Evolutionary conservation across 2,113 vertebrate species (phyloP).

Genomic region (Macquaria australasica): DNA sequence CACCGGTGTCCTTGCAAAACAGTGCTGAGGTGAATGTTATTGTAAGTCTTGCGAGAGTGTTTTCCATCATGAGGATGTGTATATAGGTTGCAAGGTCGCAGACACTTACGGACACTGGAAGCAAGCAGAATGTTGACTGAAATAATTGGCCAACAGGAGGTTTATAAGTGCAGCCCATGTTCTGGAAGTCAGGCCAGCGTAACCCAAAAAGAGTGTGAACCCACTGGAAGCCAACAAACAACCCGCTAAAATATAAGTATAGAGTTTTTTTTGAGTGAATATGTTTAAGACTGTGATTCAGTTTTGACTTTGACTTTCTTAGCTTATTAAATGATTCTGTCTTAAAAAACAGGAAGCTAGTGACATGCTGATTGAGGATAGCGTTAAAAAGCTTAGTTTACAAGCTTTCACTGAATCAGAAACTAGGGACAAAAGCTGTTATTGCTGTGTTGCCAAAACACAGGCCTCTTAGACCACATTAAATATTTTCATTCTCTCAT

Average conservation of each 20-base stretch:
- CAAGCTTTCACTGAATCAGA: constrained; percentile 28
- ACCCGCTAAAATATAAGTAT: not conserved
- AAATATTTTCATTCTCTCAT: constrained; percentile 48
- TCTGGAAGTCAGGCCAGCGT: not conserved
- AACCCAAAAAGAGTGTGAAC: not conserved
- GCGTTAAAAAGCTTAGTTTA: not conserved
- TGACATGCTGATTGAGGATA: not conserved
- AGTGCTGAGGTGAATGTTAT: not conserved
- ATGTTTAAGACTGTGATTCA: not conserved
- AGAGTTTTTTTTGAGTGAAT: not conserved
- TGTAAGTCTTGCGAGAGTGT: not conserved
- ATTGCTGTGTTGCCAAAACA: constrained; percentile 43
- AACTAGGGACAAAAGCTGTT: constrained; percentile 24
- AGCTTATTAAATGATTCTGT: not conserved
- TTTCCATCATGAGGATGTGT: constrained; percentile 4
- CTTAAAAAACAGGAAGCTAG: not conserved
- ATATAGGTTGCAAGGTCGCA: not conserved
- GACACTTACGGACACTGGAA: not conserved
- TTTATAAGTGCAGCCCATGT: not conserved
- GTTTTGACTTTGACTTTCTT: constrained; percentile 19
- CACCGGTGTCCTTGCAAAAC: constrained; percentile 4
- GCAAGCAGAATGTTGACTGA: constrained; percentile 2
- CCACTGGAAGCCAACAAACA: not conserved
- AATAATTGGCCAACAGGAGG: not conserved
- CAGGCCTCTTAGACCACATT: constrained; percentile 38